phyloP scores from a whole-genome alignment of 2,797 vertebrate species.

The Anomalospiza imberbis region DNA sequence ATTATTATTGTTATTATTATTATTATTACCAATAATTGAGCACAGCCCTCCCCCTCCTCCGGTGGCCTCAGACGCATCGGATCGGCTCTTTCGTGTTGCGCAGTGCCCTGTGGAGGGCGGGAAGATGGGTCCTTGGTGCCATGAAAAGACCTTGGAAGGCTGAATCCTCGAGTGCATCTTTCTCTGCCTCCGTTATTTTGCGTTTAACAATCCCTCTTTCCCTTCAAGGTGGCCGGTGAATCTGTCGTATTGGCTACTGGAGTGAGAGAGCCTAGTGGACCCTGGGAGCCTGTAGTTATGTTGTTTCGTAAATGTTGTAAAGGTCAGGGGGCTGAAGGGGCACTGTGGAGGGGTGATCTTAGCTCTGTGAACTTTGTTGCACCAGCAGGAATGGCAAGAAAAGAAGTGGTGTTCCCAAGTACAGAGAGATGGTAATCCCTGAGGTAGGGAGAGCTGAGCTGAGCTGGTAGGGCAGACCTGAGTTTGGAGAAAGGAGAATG shows the following conservation, averaged over 20 bases:
- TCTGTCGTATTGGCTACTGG: slow-evolving; percentile 50
- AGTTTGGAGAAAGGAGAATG: background rate
- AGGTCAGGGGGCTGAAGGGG: slow-evolving; percentile 38
- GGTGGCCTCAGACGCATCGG: slow-evolving; percentile 39
- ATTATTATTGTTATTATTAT: slow-evolving; percentile 70
- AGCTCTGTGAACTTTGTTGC: slow-evolving; percentile 30
- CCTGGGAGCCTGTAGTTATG: slow-evolving; percentile 62
- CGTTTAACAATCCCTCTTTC: slow-evolving; percentile 65
- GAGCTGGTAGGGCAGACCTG: background rate
- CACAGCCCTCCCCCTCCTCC: slow-evolving; percentile 59
- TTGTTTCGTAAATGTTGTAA: slow-evolving; percentile 65
- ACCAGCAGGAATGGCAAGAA: background rate
- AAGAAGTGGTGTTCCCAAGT: background rate
- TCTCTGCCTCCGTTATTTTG: slow-evolving; percentile 53
- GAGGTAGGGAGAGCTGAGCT: background rate
- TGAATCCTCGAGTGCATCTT: slow-evolving; percentile 57
- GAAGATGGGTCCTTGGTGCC: slow-evolving; percentile 20
- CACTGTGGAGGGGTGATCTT: slow-evolving; percentile 23
- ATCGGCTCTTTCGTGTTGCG: background rate
- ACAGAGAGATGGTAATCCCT: background rate
- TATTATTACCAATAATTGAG: slow-evolving; percentile 69
- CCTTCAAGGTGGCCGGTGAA: slow-evolving; percentile 54
- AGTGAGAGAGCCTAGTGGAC: slow-evolving; percentile 59
- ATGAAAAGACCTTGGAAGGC: slow-evolving; percentile 42
- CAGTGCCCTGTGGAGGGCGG: slow-evolving; percentile 6